Evolutionary conservation across 2,888 invertebrate species (phyloP).

Genomic region (Tuberolachnus salignus): DNA sequence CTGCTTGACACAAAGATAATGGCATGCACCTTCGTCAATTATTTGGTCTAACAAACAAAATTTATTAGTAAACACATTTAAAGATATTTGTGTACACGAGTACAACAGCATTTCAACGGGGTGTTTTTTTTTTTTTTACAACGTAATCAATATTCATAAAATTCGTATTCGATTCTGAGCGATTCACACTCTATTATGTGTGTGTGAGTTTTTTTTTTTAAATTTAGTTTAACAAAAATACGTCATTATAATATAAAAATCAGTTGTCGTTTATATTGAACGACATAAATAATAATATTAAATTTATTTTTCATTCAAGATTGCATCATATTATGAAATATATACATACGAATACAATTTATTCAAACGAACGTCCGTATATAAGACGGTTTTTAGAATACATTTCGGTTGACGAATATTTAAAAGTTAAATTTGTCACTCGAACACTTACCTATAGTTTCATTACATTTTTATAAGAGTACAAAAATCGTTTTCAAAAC

Average conservation of each 20-base stretch:
- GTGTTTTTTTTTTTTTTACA: background rate
- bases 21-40: background rate
- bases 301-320: background rate
- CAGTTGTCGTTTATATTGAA: background rate
- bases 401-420: background rate
- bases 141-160: too few species aligned
- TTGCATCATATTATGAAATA: slow-evolving; percentile 6
- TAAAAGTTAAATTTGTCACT: slow-evolving; percentile 5
- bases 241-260: too few species aligned
- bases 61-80: background rate
- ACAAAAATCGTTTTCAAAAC: too few species aligned
- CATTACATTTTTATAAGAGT: too few species aligned
- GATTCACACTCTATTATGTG: too few species aligned
- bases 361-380: background rate
- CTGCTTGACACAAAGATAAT: slow-evolving; percentile 22
- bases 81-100: too few species aligned
- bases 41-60: slow-evolving; percentile 3
- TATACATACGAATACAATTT: slow-evolving; percentile 7
- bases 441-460: too few species aligned
- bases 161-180: too few species aligned
- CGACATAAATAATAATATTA: background rate
- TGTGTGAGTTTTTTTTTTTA: background rate
- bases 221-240: slow-evolving; percentile 7
- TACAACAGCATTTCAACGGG: too few species aligned
- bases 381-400: background rate